phyloP scores from a whole-genome alignment of 2,113 vertebrate genomes.

The Pipa parva region DNA sequence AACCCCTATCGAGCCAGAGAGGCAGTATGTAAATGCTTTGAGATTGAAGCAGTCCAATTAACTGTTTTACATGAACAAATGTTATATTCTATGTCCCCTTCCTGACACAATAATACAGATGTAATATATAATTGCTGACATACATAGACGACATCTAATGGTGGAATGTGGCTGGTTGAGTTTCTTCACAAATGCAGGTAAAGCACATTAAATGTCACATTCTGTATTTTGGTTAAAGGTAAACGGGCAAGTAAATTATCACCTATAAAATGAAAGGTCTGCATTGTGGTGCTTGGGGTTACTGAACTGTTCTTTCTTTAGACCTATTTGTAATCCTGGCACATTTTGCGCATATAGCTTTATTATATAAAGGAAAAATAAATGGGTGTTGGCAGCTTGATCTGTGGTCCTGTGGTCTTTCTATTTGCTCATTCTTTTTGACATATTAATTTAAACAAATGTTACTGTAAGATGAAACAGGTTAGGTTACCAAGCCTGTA shows the following conservation, averaged over 20 bases:
- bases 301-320: slow-evolving; percentile 49
- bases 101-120: no score
- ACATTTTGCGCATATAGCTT: slow-evolving; percentile 58
- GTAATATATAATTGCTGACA: no score
- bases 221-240: not conserved
- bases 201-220: no score
- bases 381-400: slow-evolving; percentile 34
- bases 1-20: not conserved
- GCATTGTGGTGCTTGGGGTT: slow-evolving; percentile 41
- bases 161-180: no score
- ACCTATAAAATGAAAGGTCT: not conserved
- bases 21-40: not conserved
- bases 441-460: no score
- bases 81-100: no score
- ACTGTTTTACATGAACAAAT: no score
- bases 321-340: slow-evolving; percentile 54
- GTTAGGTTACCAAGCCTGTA: no score
- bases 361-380: slow-evolving; percentile 54
- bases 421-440: no score
- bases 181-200: no score
- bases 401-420: not conserved
- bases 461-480: no score
- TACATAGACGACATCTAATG: no score
- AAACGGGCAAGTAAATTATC: not conserved
- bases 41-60: not conserved